These are phyloP conservation scores for Mixornis gularis DNA, from an alignment of 2,113 vertebrate species.

Conservation along the genomic window DNA sequence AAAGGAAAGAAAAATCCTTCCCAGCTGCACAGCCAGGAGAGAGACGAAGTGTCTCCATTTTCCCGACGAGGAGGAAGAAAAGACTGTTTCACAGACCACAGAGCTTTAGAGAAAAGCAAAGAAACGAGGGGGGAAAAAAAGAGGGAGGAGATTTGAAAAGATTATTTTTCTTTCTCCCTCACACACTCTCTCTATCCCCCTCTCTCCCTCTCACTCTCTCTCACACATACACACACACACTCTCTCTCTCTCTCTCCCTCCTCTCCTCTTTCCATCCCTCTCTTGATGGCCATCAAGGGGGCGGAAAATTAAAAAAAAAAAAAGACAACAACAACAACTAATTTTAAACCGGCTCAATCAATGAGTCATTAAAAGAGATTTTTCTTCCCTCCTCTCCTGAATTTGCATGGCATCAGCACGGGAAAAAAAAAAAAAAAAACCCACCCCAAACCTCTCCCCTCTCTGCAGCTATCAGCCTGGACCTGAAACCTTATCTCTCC, in stretches of 20 bases:
- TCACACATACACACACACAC: slow-evolving; percentile 56
- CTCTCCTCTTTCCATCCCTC: slow-evolving; percentile 66
- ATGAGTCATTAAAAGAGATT: slow-evolving; percentile 78
- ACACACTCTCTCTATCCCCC: slow-evolving; percentile 69
- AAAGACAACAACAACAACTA: slow-evolving; percentile 63
- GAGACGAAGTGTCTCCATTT: slow-evolving; percentile 71
- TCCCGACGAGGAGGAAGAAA: slow-evolving; percentile 66
- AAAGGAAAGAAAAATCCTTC: slow-evolving; percentile 60
- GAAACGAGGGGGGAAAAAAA: slow-evolving; percentile 62
- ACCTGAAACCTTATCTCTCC: slow-evolving; percentile 65
- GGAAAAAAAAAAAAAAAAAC: slow-evolving; percentile 3
- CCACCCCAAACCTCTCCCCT: slow-evolving; percentile 65
- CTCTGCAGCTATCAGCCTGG: slow-evolving; percentile 63
- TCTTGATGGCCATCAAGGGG: slow-evolving; percentile 65
- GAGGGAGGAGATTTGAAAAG: slow-evolving; percentile 78
- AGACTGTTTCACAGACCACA: slow-evolving; percentile 63
- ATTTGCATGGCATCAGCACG: slow-evolving; percentile 67
- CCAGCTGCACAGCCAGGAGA: slow-evolving; percentile 41
- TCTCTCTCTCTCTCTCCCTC: slow-evolving; percentile 57
- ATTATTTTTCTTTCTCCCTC: slow-evolving; percentile 73
- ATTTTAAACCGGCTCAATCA: slow-evolving; percentile 77
- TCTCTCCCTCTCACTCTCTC: slow-evolving; percentile 69
- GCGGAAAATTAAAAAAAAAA: slow-evolving; percentile 50
- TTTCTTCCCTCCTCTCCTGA: slow-evolving; percentile 67
- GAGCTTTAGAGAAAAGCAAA: slow-evolving; percentile 70